phyloP scores from a whole-genome alignment of 1,140 invertebrate genomes.

The Aricia agestis region DNA sequence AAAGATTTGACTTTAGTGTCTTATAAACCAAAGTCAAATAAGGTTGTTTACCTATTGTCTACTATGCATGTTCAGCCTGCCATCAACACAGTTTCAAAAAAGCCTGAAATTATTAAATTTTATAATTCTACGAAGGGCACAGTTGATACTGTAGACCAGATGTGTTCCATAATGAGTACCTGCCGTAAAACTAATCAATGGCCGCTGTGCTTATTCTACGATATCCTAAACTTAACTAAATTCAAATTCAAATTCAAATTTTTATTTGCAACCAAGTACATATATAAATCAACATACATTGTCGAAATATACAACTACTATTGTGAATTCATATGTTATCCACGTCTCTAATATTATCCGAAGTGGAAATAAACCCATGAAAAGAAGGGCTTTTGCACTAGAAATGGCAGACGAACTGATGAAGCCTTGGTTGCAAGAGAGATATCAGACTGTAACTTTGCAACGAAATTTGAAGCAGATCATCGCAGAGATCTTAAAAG shows the following conservation, averaged over 20 bases:
- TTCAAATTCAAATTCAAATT: no score
- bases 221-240: constrained; percentile 9
- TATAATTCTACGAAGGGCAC: constrained; percentile 21
- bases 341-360: not conserved
- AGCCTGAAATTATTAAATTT: constrained; percentile 21
- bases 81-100: constrained; percentile 15
- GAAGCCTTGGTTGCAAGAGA: constrained; percentile 6
- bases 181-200: constrained; percentile 16
- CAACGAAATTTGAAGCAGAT: constrained; percentile 8
- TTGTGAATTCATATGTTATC: constrained; percentile 17
- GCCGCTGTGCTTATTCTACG: constrained; percentile 18
- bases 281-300: no score
- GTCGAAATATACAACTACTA: no score
- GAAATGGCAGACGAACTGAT: not conserved
- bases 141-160: constrained; percentile 20
- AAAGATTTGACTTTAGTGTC: constrained; percentile 6
- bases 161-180: constrained; percentile 17
- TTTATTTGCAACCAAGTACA: no score
- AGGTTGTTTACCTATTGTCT: constrained; percentile 11
- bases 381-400: constrained; percentile 2
- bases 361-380: not conserved
- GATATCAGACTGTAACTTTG: not conserved
- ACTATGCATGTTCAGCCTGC: constrained; percentile 1
- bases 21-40: constrained; percentile 16
- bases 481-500: not conserved